Percentiles rank a stretch among this genome's conserved stretches.
phyloP scores from a whole-genome alignment of 2,113 vertebrate genomes.

The Mirza zaza region DNA sequence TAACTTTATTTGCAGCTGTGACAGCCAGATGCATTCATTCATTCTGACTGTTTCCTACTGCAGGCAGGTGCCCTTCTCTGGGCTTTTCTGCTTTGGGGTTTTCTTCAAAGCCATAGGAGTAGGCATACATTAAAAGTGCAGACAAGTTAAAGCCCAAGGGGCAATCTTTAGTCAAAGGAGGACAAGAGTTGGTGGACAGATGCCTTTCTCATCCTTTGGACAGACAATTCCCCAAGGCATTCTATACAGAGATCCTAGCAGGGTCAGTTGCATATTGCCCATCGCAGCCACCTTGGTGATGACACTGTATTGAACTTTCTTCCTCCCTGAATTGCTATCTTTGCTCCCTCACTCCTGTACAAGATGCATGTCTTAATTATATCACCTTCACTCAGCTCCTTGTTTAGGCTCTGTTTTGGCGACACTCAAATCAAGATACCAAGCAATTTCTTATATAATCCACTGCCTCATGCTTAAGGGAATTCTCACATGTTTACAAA shows the following conservation, averaged over 20 bases:
- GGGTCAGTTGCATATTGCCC: not conserved
- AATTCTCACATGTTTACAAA: not conserved
- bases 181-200: not conserved
- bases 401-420: not conserved
- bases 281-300: not conserved
- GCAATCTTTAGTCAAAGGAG: not conserved
- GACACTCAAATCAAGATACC: not conserved
- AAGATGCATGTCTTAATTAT: not conserved
- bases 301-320: not conserved
- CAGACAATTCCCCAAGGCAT: not conserved
- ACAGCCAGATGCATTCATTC: not conserved
- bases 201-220: not conserved
- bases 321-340: rapidly evolving
- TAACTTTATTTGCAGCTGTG: not conserved
- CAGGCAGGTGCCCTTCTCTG: not conserved
- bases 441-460: not conserved
- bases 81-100: not conserved
- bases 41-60: not conserved
- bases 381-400: not conserved
- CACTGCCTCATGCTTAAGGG: not conserved
- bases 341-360: not conserved
- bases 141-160: not conserved
- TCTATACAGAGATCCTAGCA: not conserved
- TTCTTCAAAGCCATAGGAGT: not conserved
- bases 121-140: not conserved